Evolutionary conservation across 2,888 invertebrate genomes (phyloP).

Genomic region (Ochropleura leucogaster): DNA sequence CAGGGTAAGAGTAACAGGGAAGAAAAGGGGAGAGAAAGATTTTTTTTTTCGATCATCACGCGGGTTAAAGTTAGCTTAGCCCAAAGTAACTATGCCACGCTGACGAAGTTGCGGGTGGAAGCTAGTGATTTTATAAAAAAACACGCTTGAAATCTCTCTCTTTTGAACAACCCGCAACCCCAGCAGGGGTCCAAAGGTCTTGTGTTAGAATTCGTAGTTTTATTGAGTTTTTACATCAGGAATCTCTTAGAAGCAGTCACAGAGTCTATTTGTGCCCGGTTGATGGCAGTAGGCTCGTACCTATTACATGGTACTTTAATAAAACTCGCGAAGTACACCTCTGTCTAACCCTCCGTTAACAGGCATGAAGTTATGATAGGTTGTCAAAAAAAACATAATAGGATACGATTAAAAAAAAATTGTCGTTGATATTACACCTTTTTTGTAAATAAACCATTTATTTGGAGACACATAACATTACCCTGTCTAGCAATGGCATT

Average conservation of each 20-base stretch:
- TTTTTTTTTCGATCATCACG: no score
- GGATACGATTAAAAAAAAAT: no score
- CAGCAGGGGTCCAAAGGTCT: background rate
- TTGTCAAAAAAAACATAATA: background rate
- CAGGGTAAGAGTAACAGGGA: no score
- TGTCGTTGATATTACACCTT: conserved; percentile 10
- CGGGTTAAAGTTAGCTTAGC: no score
- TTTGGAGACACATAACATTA: conserved; percentile 46
- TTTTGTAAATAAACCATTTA: conserved; percentile 44
- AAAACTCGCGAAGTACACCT: background rate
- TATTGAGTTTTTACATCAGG: background rate
- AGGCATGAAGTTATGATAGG: no score
- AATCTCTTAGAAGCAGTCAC: background rate
- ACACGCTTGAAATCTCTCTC: no score
- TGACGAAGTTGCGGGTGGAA: no score
- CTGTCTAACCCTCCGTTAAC: no score
- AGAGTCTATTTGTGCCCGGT: background rate
- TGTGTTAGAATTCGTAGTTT: background rate
- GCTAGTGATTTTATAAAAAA: no score
- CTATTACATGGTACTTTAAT: background rate
- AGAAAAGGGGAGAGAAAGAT: no score
- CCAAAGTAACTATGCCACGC: no score
- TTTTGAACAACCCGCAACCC: no score
- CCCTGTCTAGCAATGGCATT: conserved; percentile 47
- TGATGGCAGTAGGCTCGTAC: background rate